A percentile compares a stretch with the other conserved stretches of the same genome.
Evolutionary conservation across 2,113 vertebrate genomes (phyloP).

Genomic region (Bubo blakistoni): DNA sequence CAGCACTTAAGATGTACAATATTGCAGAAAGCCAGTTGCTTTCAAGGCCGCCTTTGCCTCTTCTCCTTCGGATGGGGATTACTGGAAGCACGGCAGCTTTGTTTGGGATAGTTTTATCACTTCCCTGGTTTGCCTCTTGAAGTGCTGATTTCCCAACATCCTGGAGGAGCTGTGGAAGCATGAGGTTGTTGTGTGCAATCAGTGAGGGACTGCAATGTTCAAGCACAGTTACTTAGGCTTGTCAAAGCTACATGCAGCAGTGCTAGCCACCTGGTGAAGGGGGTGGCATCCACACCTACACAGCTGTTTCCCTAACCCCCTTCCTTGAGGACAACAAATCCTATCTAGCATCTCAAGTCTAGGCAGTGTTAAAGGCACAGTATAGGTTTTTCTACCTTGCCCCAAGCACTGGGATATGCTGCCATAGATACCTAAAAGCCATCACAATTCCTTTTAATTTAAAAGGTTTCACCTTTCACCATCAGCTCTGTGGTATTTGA

Average conservation of each 20-base stretch:
- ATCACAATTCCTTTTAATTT: not conserved
- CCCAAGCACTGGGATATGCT: not conserved
- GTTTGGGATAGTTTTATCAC: not conserved
- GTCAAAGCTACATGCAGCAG: not conserved
- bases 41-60: not conserved
- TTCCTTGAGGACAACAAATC: not conserved
- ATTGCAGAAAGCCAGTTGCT: not conserved
- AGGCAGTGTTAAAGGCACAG: not conserved
- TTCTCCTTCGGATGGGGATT: not conserved
- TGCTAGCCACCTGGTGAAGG: not conserved
- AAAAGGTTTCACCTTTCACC: not conserved
- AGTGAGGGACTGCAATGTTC: not conserved
- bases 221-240: not conserved
- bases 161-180: not conserved
- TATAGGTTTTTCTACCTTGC: not conserved
- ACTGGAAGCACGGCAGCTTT: not conserved
- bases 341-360: not conserved
- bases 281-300: not conserved
- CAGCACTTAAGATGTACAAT: not conserved
- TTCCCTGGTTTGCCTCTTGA: not conserved
- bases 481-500: not conserved
- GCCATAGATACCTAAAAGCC: not conserved
- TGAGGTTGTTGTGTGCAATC: not conserved
- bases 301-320: not conserved
- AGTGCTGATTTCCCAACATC: not conserved